phyloP scores from a whole-genome alignment of 2,888 invertebrate species.

The Trichacis sp. region DNA sequence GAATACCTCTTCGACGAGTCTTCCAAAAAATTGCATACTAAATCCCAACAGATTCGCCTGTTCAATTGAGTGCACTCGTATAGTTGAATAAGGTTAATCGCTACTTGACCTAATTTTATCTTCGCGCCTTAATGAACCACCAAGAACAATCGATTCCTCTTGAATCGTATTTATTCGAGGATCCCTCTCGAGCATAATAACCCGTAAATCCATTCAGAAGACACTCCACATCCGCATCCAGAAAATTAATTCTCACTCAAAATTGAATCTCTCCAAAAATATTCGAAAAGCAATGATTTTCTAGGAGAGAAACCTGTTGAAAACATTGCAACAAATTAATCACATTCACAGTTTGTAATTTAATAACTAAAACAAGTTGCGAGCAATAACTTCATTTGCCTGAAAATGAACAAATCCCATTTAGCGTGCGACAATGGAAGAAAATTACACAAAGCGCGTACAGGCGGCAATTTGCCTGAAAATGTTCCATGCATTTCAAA shows the following conservation, averaged over 20 bases:
- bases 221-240: not conserved
- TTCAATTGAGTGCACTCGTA: conserved; percentile 36
- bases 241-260: not conserved
- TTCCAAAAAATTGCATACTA: too few species aligned
- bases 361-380: not conserved
- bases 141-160: conserved; percentile 57
- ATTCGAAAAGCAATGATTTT: not conserved
- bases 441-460: too few species aligned
- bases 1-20: too few species aligned
- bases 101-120: conserved; percentile 66
- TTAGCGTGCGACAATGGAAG: too few species aligned
- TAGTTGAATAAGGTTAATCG: conserved; percentile 63
- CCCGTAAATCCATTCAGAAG: not conserved
- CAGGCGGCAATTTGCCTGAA: too few species aligned
- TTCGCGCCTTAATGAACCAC: conserved; percentile 59
- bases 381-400: not conserved
- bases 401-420: not conserved
- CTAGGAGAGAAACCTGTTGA: not conserved
- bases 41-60: conserved; percentile 40
- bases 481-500: too few species aligned
- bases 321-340: not conserved
- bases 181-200: not conserved
- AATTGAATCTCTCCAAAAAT: not conserved
- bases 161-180: conserved; percentile 10
- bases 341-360: too few species aligned